Evolutionary conservation across 2,888 invertebrate genomes (phyloP).

Genomic region (Acrobasis consociella): DNA sequence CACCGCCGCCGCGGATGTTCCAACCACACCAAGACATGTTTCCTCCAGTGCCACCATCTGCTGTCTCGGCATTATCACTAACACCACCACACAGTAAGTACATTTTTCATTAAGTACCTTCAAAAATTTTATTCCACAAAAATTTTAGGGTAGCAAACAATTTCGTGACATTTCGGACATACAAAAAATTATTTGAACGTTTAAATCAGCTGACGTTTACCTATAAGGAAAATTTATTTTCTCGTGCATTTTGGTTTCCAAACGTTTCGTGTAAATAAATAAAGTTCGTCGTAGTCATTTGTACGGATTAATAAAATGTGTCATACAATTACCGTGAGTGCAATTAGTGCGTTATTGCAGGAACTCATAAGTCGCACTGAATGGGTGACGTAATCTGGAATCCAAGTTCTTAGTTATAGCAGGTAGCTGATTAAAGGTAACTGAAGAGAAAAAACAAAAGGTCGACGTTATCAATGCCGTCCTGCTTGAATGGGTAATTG

Average conservation of each 20-base stretch:
- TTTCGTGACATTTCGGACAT: background rate
- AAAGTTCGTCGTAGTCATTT: background rate
- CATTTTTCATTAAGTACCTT: conserved; percentile 2
- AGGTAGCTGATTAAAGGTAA: conserved; percentile 18
- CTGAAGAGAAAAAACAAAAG: conserved; percentile 56
- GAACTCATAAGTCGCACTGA: conserved; percentile 1
- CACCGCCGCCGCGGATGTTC: conserved; percentile 82
- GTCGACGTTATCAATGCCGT: conserved; percentile 70
- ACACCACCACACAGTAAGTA: conserved; percentile 92
- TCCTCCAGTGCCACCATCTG: conserved; percentile 86
- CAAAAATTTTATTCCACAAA: background rate
- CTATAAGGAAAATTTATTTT: conserved; percentile 1
- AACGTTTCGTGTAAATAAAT: conserved; percentile 7
- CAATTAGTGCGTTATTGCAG: conserved; percentile 1
- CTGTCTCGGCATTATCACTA: conserved; percentile 88
- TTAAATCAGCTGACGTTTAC: background rate
- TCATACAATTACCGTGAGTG: conserved; percentile 8
- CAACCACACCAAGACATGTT: conserved; percentile 85
- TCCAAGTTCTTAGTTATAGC: conserved; percentile 1
- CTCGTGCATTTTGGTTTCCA: background rate
- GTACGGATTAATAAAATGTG: conserved; percentile 7
- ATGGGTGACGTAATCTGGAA: conserved; percentile 8
- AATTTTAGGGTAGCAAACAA: conserved; percentile 5
- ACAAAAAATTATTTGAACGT: background rate
- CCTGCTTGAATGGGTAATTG: conserved; percentile 62